These are phyloP conservation scores for Bombus affinis DNA, from an alignment of 1,140 invertebrate genomes.

Conservation along the genomic window DNA sequence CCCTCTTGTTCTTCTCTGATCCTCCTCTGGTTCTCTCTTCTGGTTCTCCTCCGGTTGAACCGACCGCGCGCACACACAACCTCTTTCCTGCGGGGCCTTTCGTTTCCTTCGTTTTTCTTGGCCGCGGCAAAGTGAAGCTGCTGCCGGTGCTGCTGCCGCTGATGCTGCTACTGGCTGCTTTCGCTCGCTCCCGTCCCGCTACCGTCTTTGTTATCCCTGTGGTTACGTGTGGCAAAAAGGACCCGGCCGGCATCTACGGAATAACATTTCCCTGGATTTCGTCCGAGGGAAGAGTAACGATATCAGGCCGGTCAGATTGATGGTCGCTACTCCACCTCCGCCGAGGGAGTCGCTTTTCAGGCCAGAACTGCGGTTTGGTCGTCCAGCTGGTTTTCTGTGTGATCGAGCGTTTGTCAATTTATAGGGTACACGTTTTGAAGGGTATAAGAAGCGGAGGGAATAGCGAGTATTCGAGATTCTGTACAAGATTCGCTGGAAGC, in stretches of 20 bases:
- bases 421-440: not conserved
- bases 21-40: not conserved
- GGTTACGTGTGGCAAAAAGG: slow-evolving; percentile 17
- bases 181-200: not conserved
- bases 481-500: not conserved
- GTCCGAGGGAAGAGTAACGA: not conserved
- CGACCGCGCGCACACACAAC: not conserved
- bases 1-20: slow-evolving; percentile 16
- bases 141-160: slow-evolving; percentile 6
- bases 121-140: slow-evolving; percentile 47
- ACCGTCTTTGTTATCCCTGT: slow-evolving; percentile 23
- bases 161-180: not conserved
- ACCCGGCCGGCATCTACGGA: not conserved
- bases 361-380: too few relatives aligned
- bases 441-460: not conserved
- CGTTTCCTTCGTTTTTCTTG: slow-evolving; percentile 10
- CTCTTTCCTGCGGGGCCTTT: not conserved
- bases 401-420: slow-evolving; percentile 11
- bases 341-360: not conserved
- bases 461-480: not conserved
- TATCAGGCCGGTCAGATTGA: slow-evolving; percentile 19
- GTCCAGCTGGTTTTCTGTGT: too few relatives aligned
- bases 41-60: not conserved
- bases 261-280: slow-evolving; percentile 42
- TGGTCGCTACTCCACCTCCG: not conserved